A percentile compares a stretch with the other conserved stretches of the same genome.
phyloP scores from a whole-genome alignment of 1,140 invertebrate species.

The Popillia japonica region DNA sequence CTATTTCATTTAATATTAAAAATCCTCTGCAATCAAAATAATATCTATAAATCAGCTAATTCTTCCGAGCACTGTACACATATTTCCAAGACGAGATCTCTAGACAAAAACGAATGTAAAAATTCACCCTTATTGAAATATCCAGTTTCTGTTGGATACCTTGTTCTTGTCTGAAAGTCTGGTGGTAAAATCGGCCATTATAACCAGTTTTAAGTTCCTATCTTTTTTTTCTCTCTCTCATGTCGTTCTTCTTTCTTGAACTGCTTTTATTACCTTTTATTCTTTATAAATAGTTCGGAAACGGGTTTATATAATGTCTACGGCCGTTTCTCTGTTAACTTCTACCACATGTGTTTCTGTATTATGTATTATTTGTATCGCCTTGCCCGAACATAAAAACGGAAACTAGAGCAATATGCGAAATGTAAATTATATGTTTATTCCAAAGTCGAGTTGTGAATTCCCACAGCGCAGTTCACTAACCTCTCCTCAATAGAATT shows the following conservation, averaged over 20 bases:
- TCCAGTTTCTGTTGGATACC: slow-evolving; percentile 41
- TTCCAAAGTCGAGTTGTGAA: not conserved
- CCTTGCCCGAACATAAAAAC: not conserved
- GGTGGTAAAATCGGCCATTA: slow-evolving; percentile 43
- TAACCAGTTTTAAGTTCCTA: slow-evolving; percentile 42
- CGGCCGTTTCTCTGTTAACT: slow-evolving; percentile 26
- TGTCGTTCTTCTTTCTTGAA: slow-evolving; percentile 16
- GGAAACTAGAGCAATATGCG: not conserved
- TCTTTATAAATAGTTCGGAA: slow-evolving; percentile 44
- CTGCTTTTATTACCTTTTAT: slow-evolving; percentile 40
- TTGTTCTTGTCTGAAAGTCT: slow-evolving; percentile 33
- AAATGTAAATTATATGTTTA: not conserved
- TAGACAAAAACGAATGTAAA: not conserved
- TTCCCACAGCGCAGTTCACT: not conserved
- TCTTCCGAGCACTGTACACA: not conserved
- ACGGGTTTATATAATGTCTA: slow-evolving; percentile 43
- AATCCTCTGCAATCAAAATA: too few relatives aligned
- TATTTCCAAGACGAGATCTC: not conserved
- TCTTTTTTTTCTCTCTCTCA: slow-evolving; percentile 25
- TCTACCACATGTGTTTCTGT: not conserved
- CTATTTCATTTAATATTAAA: too few relatives aligned
- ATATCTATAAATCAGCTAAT: too few relatives aligned
- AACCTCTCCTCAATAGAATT: too few relatives aligned
- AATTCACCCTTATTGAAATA: slow-evolving; percentile 41
- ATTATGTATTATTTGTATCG: not conserved